Evolutionary conservation across 35 echinoderm and acorn worm species (phyloP), one percentile per base, ranked within the genome.

Genomic region (Patiria miniata): DNA sequence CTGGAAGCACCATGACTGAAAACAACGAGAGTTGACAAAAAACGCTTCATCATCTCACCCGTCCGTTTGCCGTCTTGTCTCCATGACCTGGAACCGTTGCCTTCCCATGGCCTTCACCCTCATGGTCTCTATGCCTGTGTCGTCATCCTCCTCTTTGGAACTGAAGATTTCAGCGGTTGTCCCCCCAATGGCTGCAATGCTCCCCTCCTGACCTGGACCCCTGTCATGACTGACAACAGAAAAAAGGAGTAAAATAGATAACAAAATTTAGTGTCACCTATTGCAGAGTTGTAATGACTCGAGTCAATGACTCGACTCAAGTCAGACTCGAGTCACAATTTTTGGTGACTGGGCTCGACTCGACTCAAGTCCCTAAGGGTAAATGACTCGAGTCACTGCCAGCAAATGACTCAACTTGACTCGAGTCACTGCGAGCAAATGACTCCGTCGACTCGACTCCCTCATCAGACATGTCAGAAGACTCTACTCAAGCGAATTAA

Each of bases 151-250:
- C 8, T 93, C 88, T 69, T 98, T 98, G 23, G 88, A 89, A 40
- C 92, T 94, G 50, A 87, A 94, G 16, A 94, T 94, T 76, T 98
- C 96, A 78, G 92, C 96, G n/a, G 96, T 98, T 8, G 96, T 98
- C 12, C 96, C 96, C 17, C 96, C 96, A 34, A 94, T 77, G 47
- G 83, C 86, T 12, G 85, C 37, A 5, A 73, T 17, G 16, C 39
- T 84, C 39, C 23, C 54, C 5, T 79, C 88, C 1, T 54, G n/a
- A 37, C 69, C 50, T 5, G 68, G 12, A 21, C 44, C 8, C 77
- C 39, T 87, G 40, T 87, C 68, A 32, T 52, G 85, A 58, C 85
- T 87, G 26, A 36, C 23, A 23, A 34, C 42, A 47, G 61, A 69
- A 69, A 69, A 26, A 69, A 32, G 61, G 61, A 17, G 18, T 29